phyloP scores from a whole-genome alignment of 1,140 invertebrate genomes.

The Aphaenogaster floridana region DNA sequence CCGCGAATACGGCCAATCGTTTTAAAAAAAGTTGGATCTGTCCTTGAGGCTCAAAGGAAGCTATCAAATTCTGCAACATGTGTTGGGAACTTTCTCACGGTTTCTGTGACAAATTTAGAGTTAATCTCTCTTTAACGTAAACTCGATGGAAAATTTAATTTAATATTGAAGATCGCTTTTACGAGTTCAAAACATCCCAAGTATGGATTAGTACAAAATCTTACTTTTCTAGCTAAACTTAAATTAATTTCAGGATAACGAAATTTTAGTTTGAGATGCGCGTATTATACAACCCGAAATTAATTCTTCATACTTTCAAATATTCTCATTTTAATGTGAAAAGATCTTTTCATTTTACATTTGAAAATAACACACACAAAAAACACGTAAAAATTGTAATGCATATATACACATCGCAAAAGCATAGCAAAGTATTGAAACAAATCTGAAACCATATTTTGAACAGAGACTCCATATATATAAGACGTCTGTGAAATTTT shows the following conservation, averaged over 20 bases:
- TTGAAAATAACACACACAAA: constrained; percentile 13
- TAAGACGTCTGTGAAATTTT: background rate
- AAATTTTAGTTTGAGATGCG: background rate
- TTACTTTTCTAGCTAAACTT: background rate
- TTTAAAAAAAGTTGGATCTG: background rate
- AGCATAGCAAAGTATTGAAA: background rate
- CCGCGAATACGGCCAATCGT: background rate
- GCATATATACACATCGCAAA: constrained; percentile 9
- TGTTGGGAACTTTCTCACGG: background rate
- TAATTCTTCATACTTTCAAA: background rate
- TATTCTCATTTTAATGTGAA: background rate
- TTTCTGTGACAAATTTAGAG: background rate
- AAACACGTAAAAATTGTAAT: background rate
- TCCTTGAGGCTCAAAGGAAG: background rate
- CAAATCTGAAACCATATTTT: background rate
- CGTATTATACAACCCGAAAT: background rate
- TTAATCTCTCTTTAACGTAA: background rate
- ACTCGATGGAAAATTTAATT: constrained; percentile 8
- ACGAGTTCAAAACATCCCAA: background rate
- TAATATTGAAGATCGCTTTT: background rate
- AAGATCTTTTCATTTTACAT: background rate
- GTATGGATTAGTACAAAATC: background rate
- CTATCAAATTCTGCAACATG: background rate
- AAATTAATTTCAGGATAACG: background rate
- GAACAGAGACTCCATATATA: background rate